phyloP scores from a whole-genome alignment of 2,888 invertebrate genomes.

The Archaeoteleia sp. region DNA sequence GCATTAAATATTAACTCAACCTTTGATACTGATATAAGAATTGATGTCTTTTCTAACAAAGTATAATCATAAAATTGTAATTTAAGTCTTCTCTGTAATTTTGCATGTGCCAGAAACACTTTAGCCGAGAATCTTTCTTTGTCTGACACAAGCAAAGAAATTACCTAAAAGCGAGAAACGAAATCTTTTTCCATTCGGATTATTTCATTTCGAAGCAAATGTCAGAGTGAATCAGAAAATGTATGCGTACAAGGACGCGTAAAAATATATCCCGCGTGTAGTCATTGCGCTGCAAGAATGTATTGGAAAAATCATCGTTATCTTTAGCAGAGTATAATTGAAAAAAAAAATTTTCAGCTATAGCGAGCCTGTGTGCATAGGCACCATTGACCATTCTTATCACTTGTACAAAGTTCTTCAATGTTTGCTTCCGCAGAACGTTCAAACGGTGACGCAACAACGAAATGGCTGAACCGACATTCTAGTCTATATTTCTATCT shows the following conservation, averaged over 20 bases:
- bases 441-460: slow-evolving; percentile 48
- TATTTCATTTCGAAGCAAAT: slow-evolving; percentile 38
- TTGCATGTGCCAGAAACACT: no score
- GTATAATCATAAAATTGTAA: no score
- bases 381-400: slow-evolving; percentile 8
- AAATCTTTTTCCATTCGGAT: slow-evolving; percentile 40
- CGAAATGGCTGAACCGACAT: slow-evolving; percentile 29
- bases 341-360: slow-evolving; percentile 21
- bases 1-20: no score
- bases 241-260: slow-evolving; percentile 50
- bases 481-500: slow-evolving; percentile 46
- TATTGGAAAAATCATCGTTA: slow-evolving; percentile 30
- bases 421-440: slow-evolving; percentile 33
- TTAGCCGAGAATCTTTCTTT: no score
- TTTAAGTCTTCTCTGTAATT: no score
- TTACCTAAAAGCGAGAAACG: slow-evolving; percentile 7
- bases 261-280: slow-evolving; percentile 38
- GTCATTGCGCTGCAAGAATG: not conserved
- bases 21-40: no score
- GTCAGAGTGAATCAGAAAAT: slow-evolving; percentile 48
- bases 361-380: slow-evolving; percentile 12
- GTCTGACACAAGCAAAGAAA: no score
- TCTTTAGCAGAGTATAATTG: slow-evolving; percentile 40
- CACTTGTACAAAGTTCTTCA: slow-evolving; percentile 39
- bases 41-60: no score